A percentile compares a stretch with the other conserved stretches of the same genome.
phyloP scores from a whole-genome alignment of 2,888 invertebrate species.

The Drosophila nr. fundita region DNA sequence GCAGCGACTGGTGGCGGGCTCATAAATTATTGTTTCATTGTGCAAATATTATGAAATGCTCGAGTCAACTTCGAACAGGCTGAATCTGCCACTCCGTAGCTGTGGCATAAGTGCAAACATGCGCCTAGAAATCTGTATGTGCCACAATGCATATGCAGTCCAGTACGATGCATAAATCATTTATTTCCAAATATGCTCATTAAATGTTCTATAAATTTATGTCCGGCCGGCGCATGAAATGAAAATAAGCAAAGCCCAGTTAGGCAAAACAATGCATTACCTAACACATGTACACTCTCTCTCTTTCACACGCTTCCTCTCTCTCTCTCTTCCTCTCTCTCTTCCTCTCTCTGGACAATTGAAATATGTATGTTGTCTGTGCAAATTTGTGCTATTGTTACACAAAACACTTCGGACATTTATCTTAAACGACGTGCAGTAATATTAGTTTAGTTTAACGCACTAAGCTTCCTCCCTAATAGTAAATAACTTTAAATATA shows the following conservation, averaged over 20 bases:
- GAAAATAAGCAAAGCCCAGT: constrained; percentile 52
- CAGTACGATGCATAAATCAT: constrained; percentile 63
- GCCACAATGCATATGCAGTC: constrained; percentile 27
- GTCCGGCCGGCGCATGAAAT: constrained; percentile 48
- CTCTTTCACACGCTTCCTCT: not conserved
- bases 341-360: not conserved
- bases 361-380: not conserved
- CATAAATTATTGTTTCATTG: constrained; percentile 39
- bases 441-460: constrained; percentile 53
- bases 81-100: constrained; percentile 14
- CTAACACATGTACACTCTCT: constrained; percentile 14
- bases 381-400: constrained; percentile 6
- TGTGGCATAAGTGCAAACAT: constrained; percentile 10
- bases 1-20: constrained; percentile 16
- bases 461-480: constrained; percentile 32
- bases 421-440: constrained; percentile 24
- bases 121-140: constrained; percentile 25
- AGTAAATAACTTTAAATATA: not conserved
- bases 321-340: not conserved
- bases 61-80: constrained; percentile 20
- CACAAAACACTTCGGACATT: constrained; percentile 6
- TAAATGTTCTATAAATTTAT: constrained; percentile 77
- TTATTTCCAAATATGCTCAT: constrained; percentile 69
- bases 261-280: constrained; percentile 41
- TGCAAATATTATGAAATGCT: constrained; percentile 34